Conservation (phyloP, 2,113 vertebrate genomes). For the Xyliphius kryptos region DNA sequence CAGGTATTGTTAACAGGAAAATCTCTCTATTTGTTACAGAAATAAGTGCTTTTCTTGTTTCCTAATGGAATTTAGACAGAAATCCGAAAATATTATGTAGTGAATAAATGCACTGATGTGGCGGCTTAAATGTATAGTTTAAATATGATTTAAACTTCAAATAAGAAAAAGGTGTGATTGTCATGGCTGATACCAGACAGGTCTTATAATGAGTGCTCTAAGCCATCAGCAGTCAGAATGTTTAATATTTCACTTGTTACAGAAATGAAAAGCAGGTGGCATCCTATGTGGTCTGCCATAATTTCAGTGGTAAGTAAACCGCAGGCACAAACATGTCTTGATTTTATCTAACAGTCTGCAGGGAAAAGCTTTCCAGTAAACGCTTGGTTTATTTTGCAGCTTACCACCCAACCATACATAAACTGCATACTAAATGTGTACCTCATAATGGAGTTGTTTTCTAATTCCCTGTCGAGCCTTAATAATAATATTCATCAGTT, state of each 20-base stretch:
- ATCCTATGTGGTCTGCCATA: slow-evolving; percentile 41
- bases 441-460: slow-evolving; percentile 33
- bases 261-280: slow-evolving; percentile 33
- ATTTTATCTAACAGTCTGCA: slow-evolving; percentile 43
- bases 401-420: slow-evolving; percentile 41
- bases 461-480: slow-evolving; percentile 9
- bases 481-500: slow-evolving; percentile 19
- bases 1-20: too few species aligned
- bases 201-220: neutral
- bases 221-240: neutral
- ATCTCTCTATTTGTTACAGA: neutral
- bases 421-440: slow-evolving; percentile 41
- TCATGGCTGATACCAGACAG: too few species aligned
- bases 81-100: neutral
- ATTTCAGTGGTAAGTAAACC: slow-evolving; percentile 27
- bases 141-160: too few species aligned
- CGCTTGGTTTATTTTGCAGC: slow-evolving; percentile 33
- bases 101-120: neutral
- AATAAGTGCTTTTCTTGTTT: neutral
- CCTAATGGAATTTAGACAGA: neutral
- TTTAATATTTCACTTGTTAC: slow-evolving; percentile 20
- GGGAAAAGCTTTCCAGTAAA: slow-evolving; percentile 45
- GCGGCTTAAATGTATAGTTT: neutral
- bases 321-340: slow-evolving; percentile 40
- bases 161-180: too few species aligned